Base-by-base conservation (phyloP, 2,888 invertebrate genomes). In the Cerastis leucographa region DNA sequence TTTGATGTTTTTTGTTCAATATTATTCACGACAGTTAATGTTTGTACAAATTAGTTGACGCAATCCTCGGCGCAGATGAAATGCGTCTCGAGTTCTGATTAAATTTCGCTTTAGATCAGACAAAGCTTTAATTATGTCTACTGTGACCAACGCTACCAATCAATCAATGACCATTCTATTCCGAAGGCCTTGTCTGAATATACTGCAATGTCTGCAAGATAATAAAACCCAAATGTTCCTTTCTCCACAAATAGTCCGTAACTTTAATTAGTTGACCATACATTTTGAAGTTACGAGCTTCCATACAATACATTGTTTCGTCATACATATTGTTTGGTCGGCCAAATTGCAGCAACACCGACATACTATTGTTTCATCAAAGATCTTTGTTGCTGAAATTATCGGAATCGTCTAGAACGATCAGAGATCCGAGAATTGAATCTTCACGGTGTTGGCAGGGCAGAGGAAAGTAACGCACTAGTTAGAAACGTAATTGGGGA, bases 341-440 rank as follows among this genome's bases (percentile, higher is more conserved):
- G 54, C 71, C 78, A 40, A 76, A 62, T 88, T 87, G 62, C 73
- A 71, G 2, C 71, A 72, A 80, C 46, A 56, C 54, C 17, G 66
- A 64, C 66, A 66, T 71, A 49, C 81, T 44, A 86, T 89, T 89
- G 89, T 89, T 81, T 81, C 84, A 79, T 85, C 77, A 82, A 71
- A 62, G n/a, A 54, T 42, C 78, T 77, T 73, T 81, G 80, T 87
- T 87, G 66, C 74, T 64, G 67, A 77, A 86, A 62, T 76, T 86
- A 87, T 80, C 74, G 71, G 75, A 68, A 59, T 61, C 66, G 17
- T 19, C 56, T 14, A 59, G 78, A 42, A 51, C 61, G 71, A 80
- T 88, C 83, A 73, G 42, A 42, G 56, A 70, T n/a, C 66, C 68
- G 76, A 64, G 29, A 35, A 29, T 59, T 2, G 17, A 8, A 67